Evolutionary conservation across 2,888 invertebrate genomes (phyloP).

Genomic region (Marasmarcha lunaedactyla): DNA sequence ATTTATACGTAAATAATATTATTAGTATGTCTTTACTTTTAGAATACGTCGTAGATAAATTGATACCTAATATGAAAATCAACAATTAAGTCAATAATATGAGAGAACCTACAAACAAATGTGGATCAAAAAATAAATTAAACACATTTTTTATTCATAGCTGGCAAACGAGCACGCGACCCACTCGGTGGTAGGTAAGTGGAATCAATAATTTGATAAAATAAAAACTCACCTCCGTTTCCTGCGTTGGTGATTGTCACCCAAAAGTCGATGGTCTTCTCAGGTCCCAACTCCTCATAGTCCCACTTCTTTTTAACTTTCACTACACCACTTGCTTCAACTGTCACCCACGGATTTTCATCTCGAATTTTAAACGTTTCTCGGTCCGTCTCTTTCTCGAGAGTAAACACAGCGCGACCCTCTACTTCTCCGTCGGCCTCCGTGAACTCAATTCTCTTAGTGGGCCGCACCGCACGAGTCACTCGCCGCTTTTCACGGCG

Average conservation of each 20-base stretch:
- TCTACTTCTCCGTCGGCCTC: constrained; percentile 92
- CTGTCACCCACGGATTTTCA: constrained; percentile 94
- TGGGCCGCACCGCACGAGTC: constrained; percentile 93
- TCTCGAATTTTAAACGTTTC: constrained; percentile 94
- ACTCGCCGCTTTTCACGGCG: constrained; percentile 82
- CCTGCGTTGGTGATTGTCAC: constrained; percentile 92
- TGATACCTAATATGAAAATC: too few species aligned
- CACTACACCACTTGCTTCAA: constrained; percentile 91
- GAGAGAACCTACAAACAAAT: too few species aligned
- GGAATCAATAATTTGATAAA: too few species aligned
- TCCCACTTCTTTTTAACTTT: constrained; percentile 97
- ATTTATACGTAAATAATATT: too few species aligned
- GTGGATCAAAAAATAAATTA: too few species aligned
- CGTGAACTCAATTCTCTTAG: constrained; percentile 91
- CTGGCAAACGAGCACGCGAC: too few species aligned
- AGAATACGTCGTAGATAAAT: too few species aligned
- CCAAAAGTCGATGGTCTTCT: constrained; percentile 97
- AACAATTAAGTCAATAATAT: too few species aligned
- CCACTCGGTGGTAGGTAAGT: too few species aligned
- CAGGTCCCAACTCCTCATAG: constrained; percentile 93
- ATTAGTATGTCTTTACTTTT: too few species aligned
- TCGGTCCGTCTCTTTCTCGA: constrained; percentile 92
- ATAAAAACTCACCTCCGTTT: constrained; percentile 79
- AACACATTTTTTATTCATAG: too few species aligned
- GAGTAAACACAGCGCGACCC: constrained; percentile 87